Evolutionary conservation across 2,797 vertebrate species (phyloP).

Genomic region (Microctenopoma lineatum): DNA sequence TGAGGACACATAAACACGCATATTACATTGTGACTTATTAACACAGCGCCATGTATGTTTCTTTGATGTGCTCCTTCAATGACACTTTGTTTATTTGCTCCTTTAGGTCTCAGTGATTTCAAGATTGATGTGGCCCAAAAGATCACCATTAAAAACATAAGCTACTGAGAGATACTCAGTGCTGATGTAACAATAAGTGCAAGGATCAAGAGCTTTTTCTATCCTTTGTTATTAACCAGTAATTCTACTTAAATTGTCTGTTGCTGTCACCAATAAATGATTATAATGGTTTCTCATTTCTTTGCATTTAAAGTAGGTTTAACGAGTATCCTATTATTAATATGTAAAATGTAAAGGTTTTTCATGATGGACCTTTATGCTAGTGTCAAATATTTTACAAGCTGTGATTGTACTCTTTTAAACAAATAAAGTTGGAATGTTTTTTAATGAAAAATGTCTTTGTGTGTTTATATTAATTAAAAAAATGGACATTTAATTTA

Average conservation of each 20-base stretch:
- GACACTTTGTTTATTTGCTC: slow-evolving; percentile 32
- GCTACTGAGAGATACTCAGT: slow-evolving; percentile 68
- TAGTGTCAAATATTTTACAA: slow-evolving; percentile 13
- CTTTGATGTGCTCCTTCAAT: slow-evolving; percentile 3
- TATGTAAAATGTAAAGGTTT: slow-evolving; percentile 8
- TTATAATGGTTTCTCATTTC: neutral
- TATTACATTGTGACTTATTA: neutral
- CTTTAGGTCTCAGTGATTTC: slow-evolving; percentile 88
- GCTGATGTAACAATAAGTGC: slow-evolving; percentile 4
- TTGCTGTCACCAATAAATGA: slow-evolving; percentile 2
- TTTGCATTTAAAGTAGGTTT: slow-evolving; percentile 6
- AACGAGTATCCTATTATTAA: neutral
- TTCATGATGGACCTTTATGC: slow-evolving; percentile 5
- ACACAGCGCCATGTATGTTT: neutral
- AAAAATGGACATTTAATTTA: neutral
- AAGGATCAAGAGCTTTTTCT: slow-evolving; percentile 6
- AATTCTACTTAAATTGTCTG: slow-evolving; percentile 23
- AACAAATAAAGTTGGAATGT: slow-evolving; percentile 2
- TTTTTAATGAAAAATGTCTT: slow-evolving; percentile 8
- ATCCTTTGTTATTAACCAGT: neutral
- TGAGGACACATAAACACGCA: slow-evolving; percentile 59
- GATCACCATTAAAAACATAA: slow-evolving; percentile 85
- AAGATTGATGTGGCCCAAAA: slow-evolving; percentile 81
- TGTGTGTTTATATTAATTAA: neutral
- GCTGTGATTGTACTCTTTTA: slow-evolving; percentile 17